Percentiles rank a stretch among this genome's conserved stretches.
Conservation (phyloP, 2,888 invertebrate species). For the Synergus umbraculus region DNA sequence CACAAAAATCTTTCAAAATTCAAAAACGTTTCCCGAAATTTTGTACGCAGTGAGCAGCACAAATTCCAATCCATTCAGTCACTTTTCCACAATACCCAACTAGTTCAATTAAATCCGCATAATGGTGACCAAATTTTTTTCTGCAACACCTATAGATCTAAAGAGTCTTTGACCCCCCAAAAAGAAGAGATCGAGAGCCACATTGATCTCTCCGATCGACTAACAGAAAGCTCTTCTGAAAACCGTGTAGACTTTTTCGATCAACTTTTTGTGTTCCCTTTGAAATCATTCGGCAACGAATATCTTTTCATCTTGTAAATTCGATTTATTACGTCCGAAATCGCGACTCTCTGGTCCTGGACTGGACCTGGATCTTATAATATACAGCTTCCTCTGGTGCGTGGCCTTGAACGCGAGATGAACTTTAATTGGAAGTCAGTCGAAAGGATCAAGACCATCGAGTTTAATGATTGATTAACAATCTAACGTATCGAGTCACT, state of each 20-base stretch:
- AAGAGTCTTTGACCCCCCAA: constrained; percentile 2
- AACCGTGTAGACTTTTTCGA: constrained; percentile 32
- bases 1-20: no score
- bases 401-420: constrained; percentile 21
- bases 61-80: no score
- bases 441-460: constrained; percentile 2
- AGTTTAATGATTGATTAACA: constrained; percentile 33
- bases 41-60: no score
- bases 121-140: not conserved
- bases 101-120: not conserved
- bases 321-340: constrained; percentile 31
- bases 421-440: constrained; percentile 37
- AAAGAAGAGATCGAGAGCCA: not conserved
- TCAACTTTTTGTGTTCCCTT: constrained; percentile 13
- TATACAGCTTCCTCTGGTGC: not conserved
- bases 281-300: constrained; percentile 23
- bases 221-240: constrained; percentile 26
- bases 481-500: constrained; percentile 23
- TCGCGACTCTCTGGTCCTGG: not conserved
- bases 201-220: not conserved
- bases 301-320: constrained; percentile 37
- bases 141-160: not conserved
- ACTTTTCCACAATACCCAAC: not conserved
- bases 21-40: no score
- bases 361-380: not conserved